phyloP scores from a whole-genome alignment of 1,140 invertebrate genomes.

The Drosophila baimaii region DNA sequence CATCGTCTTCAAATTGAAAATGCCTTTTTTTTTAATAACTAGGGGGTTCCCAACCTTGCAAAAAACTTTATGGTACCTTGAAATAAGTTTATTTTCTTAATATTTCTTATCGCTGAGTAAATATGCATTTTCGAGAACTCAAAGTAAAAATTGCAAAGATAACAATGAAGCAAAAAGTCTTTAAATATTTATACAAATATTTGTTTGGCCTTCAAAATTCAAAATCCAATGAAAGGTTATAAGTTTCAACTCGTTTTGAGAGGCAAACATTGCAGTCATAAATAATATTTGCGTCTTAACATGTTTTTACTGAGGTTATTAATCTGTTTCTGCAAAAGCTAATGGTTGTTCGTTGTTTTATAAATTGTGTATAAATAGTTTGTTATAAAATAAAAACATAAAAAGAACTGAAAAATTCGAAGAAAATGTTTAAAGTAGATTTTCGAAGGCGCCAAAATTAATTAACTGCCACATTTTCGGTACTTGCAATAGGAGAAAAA shows the following conservation, averaged over 20 bases:
- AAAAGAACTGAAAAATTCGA: not conserved
- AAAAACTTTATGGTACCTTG: too few relatives aligned
- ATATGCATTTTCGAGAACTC: too few relatives aligned
- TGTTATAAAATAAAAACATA: not conserved
- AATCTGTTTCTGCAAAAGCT: not conserved
- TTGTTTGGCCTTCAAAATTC: not conserved
- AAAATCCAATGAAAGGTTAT: not conserved
- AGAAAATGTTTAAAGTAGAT: not conserved
- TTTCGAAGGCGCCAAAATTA: not conserved
- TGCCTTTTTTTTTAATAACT: too few relatives aligned
- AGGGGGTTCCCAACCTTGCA: too few relatives aligned
- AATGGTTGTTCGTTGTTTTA: not conserved
- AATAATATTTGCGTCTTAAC: slow-evolving; percentile 27
- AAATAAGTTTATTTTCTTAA: too few relatives aligned
- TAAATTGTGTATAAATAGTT: not conserved
- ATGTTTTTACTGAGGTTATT: slow-evolving; percentile 1
- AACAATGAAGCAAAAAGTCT: too few relatives aligned
- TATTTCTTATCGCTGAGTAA: too few relatives aligned
- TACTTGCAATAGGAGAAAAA: not conserved
- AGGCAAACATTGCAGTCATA: not conserved
- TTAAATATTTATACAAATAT: too few relatives aligned
- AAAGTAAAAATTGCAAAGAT: too few relatives aligned
- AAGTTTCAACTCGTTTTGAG: not conserved
- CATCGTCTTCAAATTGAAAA: too few relatives aligned
- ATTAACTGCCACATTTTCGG: not conserved